phyloP scores from a whole-genome alignment of 2,888 invertebrate genomes.

The Drosophila trichaetosa region DNA sequence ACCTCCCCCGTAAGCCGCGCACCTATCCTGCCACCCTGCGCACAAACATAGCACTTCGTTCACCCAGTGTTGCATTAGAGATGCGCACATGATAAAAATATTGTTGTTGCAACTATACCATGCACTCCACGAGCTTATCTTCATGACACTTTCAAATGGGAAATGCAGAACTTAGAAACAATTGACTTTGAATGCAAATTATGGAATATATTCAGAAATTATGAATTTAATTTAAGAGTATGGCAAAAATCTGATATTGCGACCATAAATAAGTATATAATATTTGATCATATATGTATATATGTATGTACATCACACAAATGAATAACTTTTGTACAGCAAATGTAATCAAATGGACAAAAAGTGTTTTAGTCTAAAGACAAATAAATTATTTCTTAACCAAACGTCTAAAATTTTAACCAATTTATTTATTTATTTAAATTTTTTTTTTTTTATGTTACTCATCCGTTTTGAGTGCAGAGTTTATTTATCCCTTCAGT shows the following conservation, averaged over 20 bases:
- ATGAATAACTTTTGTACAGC: not conserved
- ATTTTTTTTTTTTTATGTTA: not conserved
- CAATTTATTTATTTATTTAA: no score
- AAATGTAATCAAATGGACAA: not conserved
- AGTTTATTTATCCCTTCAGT: no score
- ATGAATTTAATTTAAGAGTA: not conserved
- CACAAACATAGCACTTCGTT: not conserved
- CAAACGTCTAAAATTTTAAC: no score
- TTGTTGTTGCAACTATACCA: not conserved
- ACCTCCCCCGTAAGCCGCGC: not conserved
- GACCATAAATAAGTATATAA: not conserved
- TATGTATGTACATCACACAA: not conserved
- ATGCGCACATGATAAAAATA: constrained; percentile 27
- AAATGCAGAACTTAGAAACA: not conserved
- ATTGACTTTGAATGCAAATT: not conserved
- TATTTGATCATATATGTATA: not conserved
- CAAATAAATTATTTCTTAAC: not conserved
- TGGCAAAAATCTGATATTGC: not conserved
- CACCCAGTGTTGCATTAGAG: constrained; percentile 38
- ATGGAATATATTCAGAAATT: not conserved
- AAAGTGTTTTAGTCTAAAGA: not conserved
- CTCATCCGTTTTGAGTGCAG: not conserved
- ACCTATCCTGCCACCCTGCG: not conserved
- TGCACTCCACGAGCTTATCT: not conserved
- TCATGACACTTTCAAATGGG: not conserved